Evolutionary conservation across 2,797 vertebrate genomes (phyloP).

Genomic region (Hozukius guyotensis): DNA sequence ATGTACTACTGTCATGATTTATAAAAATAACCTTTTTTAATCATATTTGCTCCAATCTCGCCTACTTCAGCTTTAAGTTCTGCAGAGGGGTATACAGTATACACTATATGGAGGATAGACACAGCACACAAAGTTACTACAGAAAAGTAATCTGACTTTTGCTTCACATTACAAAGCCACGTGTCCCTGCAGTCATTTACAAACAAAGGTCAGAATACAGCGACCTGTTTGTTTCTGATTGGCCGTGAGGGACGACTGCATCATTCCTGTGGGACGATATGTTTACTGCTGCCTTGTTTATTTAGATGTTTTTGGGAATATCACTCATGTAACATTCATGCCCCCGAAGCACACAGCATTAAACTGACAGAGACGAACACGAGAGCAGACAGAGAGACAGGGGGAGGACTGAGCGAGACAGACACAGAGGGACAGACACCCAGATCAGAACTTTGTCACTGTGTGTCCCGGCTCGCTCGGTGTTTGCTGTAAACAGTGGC

Average conservation of each 20-base stretch:
- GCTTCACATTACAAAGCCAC: conserved; percentile 22
- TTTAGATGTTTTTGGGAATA: conserved; percentile 45
- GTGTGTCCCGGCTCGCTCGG: conserved; percentile 21
- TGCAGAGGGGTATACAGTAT: not conserved
- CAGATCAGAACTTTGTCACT: conserved; percentile 38
- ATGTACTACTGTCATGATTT: too few species aligned
- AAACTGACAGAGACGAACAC: conserved; percentile 50
- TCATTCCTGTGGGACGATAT: conserved; percentile 18
- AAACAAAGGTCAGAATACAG: conserved; percentile 49
- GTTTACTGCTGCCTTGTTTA: conserved; percentile 45
- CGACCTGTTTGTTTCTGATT: conserved; percentile 34
- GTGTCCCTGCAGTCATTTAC: conserved; percentile 34
- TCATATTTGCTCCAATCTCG: too few species aligned
- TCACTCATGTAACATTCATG: conserved; percentile 45
- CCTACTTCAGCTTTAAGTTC: not conserved
- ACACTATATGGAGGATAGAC: not conserved
- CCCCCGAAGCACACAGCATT: conserved; percentile 23
- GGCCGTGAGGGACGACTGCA: conserved; percentile 25
- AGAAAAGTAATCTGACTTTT: conserved; percentile 8
- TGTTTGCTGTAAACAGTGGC: conserved; percentile 61
- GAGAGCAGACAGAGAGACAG: conserved; percentile 36
- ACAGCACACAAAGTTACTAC: not conserved
- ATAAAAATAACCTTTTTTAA: too few species aligned
- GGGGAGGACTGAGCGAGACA: conserved; percentile 7
- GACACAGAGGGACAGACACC: conserved; percentile 24